Conservation (phyloP, 2,797 vertebrate species). For the Urosaurus nigricauda region DNA sequence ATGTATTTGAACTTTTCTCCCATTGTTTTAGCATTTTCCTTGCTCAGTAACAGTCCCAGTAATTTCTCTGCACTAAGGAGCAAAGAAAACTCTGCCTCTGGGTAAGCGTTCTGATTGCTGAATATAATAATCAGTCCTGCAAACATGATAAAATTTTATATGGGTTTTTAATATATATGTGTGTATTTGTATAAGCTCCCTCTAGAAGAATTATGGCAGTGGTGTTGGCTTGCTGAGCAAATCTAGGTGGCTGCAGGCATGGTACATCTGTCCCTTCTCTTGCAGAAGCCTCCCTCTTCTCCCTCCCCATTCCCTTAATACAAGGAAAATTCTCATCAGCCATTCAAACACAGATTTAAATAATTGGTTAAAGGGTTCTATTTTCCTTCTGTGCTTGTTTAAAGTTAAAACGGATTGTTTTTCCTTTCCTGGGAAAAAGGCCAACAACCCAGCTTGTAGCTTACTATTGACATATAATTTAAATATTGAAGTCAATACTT, state of each 20-base stretch:
- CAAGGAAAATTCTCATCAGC: slow-evolving; percentile 64
- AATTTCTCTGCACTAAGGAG: slow-evolving; percentile 66
- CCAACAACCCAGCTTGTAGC: not conserved
- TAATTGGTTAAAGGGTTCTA: slow-evolving; percentile 53
- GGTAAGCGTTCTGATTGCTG: slow-evolving; percentile 74
- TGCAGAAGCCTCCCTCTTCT: slow-evolving; percentile 53
- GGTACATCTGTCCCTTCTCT: slow-evolving; percentile 69
- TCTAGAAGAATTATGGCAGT: slow-evolving; percentile 71
- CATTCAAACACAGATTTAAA: slow-evolving; percentile 46
- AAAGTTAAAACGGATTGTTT: slow-evolving; percentile 45
- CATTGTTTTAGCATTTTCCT: slow-evolving; percentile 35
- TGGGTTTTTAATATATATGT: slow-evolving; percentile 11
- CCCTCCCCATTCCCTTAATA: slow-evolving; percentile 44
- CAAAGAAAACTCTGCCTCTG: slow-evolving; percentile 62
- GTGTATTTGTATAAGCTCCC: slow-evolving; percentile 67
- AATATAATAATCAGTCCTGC: slow-evolving; percentile 75
- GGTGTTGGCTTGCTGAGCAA: slow-evolving; percentile 63
- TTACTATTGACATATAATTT: slow-evolving; percentile 7
- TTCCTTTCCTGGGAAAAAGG: slow-evolving; percentile 21
- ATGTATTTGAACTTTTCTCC: slow-evolving; percentile 57
- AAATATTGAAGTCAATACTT: not conserved
- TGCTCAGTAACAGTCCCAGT: slow-evolving; percentile 46
- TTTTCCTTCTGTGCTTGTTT: not conserved
- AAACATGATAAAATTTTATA: slow-evolving; percentile 79
- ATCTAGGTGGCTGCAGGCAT: slow-evolving; percentile 67